These are phyloP conservation scores for Sternotherus odoratus DNA, from an alignment of 2,797 vertebrate species.

Conservation along the genomic window DNA sequence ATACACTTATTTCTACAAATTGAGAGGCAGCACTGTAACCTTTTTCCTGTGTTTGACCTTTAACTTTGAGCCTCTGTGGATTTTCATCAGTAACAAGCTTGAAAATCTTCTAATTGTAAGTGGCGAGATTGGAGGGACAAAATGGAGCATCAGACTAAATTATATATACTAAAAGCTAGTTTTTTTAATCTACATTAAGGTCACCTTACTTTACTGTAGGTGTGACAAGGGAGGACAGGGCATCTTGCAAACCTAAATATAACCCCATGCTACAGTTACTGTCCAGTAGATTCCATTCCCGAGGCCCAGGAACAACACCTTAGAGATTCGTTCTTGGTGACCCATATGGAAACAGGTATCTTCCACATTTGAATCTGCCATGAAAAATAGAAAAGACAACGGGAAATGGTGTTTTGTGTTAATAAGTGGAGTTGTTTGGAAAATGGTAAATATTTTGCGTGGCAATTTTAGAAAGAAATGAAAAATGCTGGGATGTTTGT, in stretches of 20 bases:
- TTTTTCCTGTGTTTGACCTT: not conserved
- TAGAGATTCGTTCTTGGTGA: not conserved
- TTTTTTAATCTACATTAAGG: not conserved
- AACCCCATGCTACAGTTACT: not conserved
- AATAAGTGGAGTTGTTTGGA: not conserved
- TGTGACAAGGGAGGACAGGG: not conserved
- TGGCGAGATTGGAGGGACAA: not conserved
- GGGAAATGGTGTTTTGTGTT: not conserved
- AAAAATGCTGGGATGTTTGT: not conserved
- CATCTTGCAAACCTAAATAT: not conserved
- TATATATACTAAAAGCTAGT: not conserved
- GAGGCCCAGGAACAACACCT: not conserved
- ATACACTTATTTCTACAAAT: not conserved
- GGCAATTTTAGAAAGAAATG: not conserved
- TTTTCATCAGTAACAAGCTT: not conserved
- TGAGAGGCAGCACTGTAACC: not conserved
- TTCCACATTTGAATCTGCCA: not conserved
- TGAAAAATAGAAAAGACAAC: not conserved
- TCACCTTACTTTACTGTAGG: not conserved
- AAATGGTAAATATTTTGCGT: not conserved
- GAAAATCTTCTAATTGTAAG: not conserved
- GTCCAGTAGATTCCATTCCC: not conserved
- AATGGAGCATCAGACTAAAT: not conserved
- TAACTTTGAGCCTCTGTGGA: not conserved
- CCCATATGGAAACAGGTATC: not conserved